A percentile compares a stretch with the other conserved stretches of the same genome.
Evolutionary conservation across 2,113 vertebrate species (phyloP).

Genomic region (Vidua macroura): DNA sequence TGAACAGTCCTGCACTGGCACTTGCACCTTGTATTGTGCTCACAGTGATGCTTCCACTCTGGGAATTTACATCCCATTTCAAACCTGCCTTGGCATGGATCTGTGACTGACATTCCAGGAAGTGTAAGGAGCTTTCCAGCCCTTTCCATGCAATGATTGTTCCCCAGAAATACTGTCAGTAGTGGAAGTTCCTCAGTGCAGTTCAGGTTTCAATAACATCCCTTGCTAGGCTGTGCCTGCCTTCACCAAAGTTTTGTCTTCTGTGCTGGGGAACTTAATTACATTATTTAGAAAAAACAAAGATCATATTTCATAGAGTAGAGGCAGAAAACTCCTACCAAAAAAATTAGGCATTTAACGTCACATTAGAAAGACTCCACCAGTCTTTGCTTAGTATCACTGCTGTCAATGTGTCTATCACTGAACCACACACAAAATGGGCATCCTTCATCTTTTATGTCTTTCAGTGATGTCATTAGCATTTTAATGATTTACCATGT

Average conservation of each 20-base stretch:
- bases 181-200: background rate
- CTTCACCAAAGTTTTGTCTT: background rate
- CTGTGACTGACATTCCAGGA: background rate
- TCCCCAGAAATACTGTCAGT: background rate
- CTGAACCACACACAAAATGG: background rate
- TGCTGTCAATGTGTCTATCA: slow-evolving; percentile 2
- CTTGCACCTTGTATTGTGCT: background rate
- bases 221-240: background rate
- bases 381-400: background rate
- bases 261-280: background rate
- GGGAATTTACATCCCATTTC: background rate
- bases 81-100: background rate
- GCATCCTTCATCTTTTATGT: background rate
- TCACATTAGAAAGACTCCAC: background rate
- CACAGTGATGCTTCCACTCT: background rate
- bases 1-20: background rate
- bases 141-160: background rate
- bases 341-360: background rate
- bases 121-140: background rate
- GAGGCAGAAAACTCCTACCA: background rate
- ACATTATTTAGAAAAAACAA: background rate
- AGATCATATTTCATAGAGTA: background rate
- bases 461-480: background rate
- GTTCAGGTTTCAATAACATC: background rate
- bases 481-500: background rate